Percentiles rank a stretch among this genome's conserved stretches.
Evolutionary conservation across 2,113 vertebrate genomes (phyloP).

Genomic region (Catharus minimus): DNA sequence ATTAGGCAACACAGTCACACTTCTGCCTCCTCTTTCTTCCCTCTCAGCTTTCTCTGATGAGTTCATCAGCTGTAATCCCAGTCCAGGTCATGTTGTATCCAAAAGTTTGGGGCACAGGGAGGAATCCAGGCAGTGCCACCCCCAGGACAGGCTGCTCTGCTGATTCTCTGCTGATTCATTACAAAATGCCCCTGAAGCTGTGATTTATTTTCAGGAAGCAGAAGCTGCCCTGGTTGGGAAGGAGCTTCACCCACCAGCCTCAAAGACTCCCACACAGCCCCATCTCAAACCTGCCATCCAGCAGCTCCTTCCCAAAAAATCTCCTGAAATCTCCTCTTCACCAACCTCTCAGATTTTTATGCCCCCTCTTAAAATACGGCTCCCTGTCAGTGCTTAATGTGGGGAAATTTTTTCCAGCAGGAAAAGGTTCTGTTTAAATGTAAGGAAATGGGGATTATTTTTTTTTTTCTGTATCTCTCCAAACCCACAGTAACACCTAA

Average conservation of each 20-base stretch:
- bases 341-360: neutral
- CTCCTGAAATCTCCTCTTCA: neutral
- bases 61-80: neutral
- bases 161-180: neutral
- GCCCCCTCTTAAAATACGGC: neutral
- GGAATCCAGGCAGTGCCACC: neutral
- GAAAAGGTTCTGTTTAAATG: neutral
- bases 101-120: neutral
- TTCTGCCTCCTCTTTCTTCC: neutral
- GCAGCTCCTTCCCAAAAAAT: neutral
- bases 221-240: neutral
- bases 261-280: neutral
- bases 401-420: neutral
- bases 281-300: neutral
- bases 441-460: neutral
- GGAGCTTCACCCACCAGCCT: neutral
- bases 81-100: neutral
- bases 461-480: constrained; percentile 8
- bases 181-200: neutral
- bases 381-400: neutral
- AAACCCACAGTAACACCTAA: constrained; percentile 28
- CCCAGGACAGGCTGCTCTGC: neutral
- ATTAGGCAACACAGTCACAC: neutral
- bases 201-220: neutral
- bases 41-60: neutral